These are phyloP conservation scores for Mylabris sibirica DNA, from an alignment of 2,888 invertebrate species.

Conservation along the genomic window DNA sequence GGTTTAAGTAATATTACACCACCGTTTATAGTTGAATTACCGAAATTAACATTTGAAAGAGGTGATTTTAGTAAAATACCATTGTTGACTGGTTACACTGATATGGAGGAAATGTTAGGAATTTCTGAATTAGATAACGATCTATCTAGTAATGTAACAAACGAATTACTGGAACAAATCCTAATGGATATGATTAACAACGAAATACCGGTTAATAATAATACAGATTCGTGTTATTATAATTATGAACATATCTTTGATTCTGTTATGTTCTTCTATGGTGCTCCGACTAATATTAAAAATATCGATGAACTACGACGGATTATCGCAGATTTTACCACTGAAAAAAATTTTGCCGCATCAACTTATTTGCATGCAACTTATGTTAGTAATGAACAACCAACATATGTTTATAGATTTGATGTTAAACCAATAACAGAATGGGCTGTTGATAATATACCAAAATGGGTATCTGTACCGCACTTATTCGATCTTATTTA, in stretches of 20 bases:
- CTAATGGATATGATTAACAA: conserved; percentile 69
- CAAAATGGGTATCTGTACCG: conserved; percentile 81
- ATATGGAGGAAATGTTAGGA: conserved; percentile 80
- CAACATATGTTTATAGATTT: conserved; percentile 77
- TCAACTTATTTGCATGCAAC: conserved; percentile 75
- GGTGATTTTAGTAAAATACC: conserved; percentile 75
- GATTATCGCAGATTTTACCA: conserved; percentile 74
- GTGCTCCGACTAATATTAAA: conserved; percentile 70
- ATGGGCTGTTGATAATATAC: conserved; percentile 70
- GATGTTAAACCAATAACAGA: conserved; percentile 76
- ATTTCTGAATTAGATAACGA: conserved; percentile 66
- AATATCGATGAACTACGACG: conserved; percentile 70
- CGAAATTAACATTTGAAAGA: conserved; percentile 68
- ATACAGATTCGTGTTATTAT: conserved; percentile 64
- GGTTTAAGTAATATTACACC: conserved; percentile 72
- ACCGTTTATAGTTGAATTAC: conserved; percentile 73
- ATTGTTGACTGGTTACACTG: conserved; percentile 74
- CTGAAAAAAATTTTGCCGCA: conserved; percentile 76
- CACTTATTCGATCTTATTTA: conserved; percentile 84
- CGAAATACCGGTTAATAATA: conserved; percentile 67
- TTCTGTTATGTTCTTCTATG: conserved; percentile 79
- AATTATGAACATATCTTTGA: conserved; percentile 75
- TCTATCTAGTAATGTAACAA: conserved; percentile 68
- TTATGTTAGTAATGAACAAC: conserved; percentile 66
- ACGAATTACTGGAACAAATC: conserved; percentile 65